A percentile compares a stretch with the other conserved stretches of the same genome.
phyloP scores from a whole-genome alignment of 1,140 invertebrate genomes.

The Bombus superbus region DNA sequence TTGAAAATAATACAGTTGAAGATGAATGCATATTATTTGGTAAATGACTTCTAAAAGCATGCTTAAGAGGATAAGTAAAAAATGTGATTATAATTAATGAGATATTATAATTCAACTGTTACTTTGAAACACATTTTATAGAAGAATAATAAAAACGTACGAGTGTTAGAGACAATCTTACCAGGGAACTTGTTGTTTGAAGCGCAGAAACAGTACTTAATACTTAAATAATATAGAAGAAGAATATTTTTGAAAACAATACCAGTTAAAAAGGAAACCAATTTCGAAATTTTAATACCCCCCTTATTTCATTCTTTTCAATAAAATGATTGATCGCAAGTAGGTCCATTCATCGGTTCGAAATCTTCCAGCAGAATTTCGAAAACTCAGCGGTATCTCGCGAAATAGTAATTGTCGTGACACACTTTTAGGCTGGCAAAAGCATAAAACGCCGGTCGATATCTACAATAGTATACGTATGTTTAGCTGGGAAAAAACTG shows the following conservation, averaged over 20 bases:
- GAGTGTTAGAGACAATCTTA: neutral
- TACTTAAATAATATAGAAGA: neutral
- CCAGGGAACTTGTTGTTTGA: neutral
- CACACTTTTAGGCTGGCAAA: slow-evolving; percentile 33
- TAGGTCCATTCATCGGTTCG: neutral
- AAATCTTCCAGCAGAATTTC: neutral
- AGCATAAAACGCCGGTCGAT: slow-evolving; percentile 28
- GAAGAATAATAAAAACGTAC: neutral
- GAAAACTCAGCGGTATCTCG: neutral
- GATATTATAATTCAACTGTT: neutral
- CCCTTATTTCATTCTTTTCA: too few species aligned
- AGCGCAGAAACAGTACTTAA: neutral
- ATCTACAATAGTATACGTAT: neutral
- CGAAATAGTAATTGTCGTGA: slow-evolving; percentile 34
- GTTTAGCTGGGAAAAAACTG: slow-evolving; percentile 24
- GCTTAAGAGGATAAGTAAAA: neutral
- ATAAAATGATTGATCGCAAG: neutral
- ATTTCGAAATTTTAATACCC: too few species aligned
- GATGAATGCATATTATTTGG: neutral
- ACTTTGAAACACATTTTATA: too few species aligned
- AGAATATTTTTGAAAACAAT: neutral
- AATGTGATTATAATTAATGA: neutral
- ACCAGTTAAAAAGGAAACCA: neutral
- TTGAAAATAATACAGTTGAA: neutral
- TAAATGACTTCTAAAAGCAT: neutral